Evolutionary conservation across 2,888 invertebrate genomes (phyloP), one percentile per base, ranked within the genome.

Genomic region (Hyalella azteca): DNA sequence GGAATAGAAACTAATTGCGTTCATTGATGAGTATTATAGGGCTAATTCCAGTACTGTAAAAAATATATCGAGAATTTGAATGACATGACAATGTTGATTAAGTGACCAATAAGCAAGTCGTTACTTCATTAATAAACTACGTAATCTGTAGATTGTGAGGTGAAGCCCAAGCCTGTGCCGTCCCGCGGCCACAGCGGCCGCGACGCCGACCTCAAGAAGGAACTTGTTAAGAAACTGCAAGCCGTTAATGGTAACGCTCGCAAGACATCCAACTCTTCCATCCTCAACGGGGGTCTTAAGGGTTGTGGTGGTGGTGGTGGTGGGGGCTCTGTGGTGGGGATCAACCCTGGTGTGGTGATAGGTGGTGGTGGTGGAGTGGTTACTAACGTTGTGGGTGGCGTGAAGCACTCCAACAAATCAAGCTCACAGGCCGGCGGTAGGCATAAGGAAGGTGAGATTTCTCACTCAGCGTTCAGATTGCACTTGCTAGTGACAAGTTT

Each of bases 151-250:
- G 73, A 39, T 45, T n/a, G 75, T 48, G 82, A 82, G 32, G 79
- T 82, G 59, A 80, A 82, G 59, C 80, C 82, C 7, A 80, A 78
- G 40, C 79, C 79, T 13, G 60, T 77, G 41, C 78, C 79, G 29
- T 80, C 78, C 3, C 29, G 66, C 39, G 77, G 82, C 49, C 77
- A 82, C 36, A 78, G 82, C 0, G 82, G 76, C 2, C 80, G 60
- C 48, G 29, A 77, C 5, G 54, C 82, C 0, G 82, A 82, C 82
- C 54, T 78, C n/a, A 80, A 80, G 73, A 80, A 75, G 22, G 82
- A 82, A n/a, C 76, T 32, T 22, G 48, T 36, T 26, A 45, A 40
- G 29, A 78, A 75, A 59, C 54, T 45, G n/a, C 60, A 45, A 22
- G 15, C 78, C 32, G 39, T 73, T 73, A 78, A 49, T 41, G 41